A percentile compares a stretch with the other conserved stretches of the same genome.
Conservation (phyloP, 1,140 invertebrate species). For the Lethrus apterus region DNA sequence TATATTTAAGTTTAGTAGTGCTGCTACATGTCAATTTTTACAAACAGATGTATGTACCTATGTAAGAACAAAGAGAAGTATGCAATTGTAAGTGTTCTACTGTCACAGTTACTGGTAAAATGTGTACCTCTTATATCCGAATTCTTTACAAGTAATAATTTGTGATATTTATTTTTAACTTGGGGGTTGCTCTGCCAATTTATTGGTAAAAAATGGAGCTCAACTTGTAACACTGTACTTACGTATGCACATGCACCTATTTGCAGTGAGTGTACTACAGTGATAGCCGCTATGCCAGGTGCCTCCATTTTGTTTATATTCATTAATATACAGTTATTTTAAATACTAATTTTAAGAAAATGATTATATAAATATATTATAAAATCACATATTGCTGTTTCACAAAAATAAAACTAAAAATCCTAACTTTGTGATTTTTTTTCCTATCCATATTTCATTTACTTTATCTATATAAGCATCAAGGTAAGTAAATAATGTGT, state of each 20-base stretch:
- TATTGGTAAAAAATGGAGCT: background rate
- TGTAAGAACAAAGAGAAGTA: too few relatives aligned
- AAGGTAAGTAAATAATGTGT: too few relatives aligned
- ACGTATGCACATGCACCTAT: background rate
- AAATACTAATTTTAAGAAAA: constrained; percentile 34
- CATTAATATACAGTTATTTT: constrained; percentile 28
- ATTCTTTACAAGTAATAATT: constrained; percentile 11
- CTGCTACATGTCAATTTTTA: too few relatives aligned
- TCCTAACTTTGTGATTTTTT: too few relatives aligned
- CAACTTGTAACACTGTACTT: background rate
- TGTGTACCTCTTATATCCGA: constrained; percentile 14
- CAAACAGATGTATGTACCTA: too few relatives aligned
- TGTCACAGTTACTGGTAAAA: constrained; percentile 6
- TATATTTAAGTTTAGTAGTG: too few relatives aligned
- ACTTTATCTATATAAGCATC: too few relatives aligned
- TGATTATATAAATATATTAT: constrained; percentile 29
- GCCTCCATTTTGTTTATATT: constrained; percentile 33
- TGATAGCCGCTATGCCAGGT: constrained; percentile 32
- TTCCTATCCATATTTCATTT: too few relatives aligned
- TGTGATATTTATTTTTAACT: constrained; percentile 12
- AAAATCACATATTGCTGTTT: constrained; percentile 37
- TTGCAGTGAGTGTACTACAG: constrained; percentile 14
- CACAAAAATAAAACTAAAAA: constrained; percentile 34
- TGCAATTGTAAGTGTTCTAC: background rate
- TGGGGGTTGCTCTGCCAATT: background rate